Base-by-base conservation (phyloP, 1,140 invertebrate genomes). In the Solenopsis invicta region DNA sequence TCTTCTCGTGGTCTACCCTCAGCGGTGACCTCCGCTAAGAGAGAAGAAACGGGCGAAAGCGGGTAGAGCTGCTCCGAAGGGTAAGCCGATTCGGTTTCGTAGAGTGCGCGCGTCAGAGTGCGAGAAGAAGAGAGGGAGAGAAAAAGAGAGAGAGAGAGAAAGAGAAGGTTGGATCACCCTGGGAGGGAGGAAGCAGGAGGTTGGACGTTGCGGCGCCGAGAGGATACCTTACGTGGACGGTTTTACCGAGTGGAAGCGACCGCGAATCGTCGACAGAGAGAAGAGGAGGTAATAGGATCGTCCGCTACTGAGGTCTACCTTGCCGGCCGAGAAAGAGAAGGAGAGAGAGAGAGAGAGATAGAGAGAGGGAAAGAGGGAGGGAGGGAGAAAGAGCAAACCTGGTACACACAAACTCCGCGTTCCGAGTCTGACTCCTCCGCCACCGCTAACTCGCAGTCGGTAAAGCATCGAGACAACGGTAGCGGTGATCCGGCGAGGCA, bases 401-500 rank as follows among this genome's bases (percentile, higher is more conserved):
- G 56, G 29, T 85, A 78, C 59, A 78, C 34, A 12, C 18, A 45
- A 21, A 50, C 66, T 69, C 41, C 66, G 66, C 24, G 66, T 24
- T 48, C 21, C 66, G 13, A 62, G 24, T 62, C 59, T 24, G 56
- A 78, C 72, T 24, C 29, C 45, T 37, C 21, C 64, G 64, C 21
- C 10, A 34, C 34, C 45, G 24, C 29, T 71, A 52, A 89, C 82
- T 87, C 85, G 48, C 77, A 21, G 88, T 48, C 59, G 89, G 88
- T 87, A 87, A 89, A 84, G 61, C 62, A 74, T n/a, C 67, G 71
- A 50, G 56, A 52, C 34, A 45, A 29, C 54, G 56, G 61, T 10
- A n/a, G 24, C 56, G 62, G 71, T 81, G 88, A 89, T 81, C 88
- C 69, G 59, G 61, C 85, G 88, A 80, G 81, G 77, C 41, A 89